Evolutionary conservation across 2,113 vertebrate species (phyloP).

Genomic region (Spea multiplicata): DNA sequence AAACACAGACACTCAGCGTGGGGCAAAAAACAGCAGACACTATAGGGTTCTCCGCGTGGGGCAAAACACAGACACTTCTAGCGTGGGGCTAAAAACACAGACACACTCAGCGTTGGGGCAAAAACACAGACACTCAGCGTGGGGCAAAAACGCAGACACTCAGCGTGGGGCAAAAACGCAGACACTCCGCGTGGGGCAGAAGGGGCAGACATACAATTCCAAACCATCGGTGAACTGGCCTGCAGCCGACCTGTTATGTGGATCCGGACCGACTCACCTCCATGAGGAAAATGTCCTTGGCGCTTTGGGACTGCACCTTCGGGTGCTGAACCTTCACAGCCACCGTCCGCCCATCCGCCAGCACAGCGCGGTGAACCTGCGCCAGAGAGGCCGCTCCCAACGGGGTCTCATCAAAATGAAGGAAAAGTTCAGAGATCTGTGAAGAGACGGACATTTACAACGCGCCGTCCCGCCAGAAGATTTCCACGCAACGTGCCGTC

Average conservation of each 20-base stretch:
- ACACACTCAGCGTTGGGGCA: too few relatives aligned
- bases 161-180: too few relatives aligned
- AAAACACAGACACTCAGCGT: too few relatives aligned
- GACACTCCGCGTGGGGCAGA: background rate
- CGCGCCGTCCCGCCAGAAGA: too few relatives aligned
- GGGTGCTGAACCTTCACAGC: slow-evolving; percentile 97
- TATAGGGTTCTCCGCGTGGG: too few relatives aligned
- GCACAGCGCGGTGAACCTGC: slow-evolving; percentile 94
- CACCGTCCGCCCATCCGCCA: slow-evolving; percentile 86
- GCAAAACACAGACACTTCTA: too few relatives aligned
- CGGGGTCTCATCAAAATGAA: slow-evolving; percentile 85
- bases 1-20: too few relatives aligned
- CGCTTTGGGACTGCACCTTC: slow-evolving; percentile 88
- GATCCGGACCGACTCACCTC: slow-evolving; percentile 73
- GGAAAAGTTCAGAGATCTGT: slow-evolving; percentile 86
- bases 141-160: too few relatives aligned
- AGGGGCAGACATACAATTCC: background rate
- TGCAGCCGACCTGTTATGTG: background rate
- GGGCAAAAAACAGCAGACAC: too few relatives aligned
- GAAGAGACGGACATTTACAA: background rate
- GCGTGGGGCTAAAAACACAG: too few relatives aligned
- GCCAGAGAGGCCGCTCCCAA: slow-evolving; percentile 91
- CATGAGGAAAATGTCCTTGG: slow-evolving; percentile 89
- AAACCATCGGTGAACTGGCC: background rate
- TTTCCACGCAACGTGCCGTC: too few relatives aligned